Base-by-base conservation (phyloP, 1,140 invertebrate genomes). In the Pseudomyrmex pallidus region DNA sequence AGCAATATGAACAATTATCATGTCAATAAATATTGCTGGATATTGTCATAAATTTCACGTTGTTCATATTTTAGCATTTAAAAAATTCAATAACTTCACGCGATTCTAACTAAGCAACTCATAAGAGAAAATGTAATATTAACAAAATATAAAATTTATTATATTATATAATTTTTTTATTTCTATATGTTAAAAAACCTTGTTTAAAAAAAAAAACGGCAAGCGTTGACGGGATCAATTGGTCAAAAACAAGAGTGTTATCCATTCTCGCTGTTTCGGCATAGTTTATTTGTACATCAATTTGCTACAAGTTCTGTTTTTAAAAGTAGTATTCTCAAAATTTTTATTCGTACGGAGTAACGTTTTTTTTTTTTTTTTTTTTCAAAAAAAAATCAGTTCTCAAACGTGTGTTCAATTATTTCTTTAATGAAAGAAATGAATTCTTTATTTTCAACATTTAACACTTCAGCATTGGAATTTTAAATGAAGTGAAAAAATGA, bases 241-340 rank as follows among this genome's bases (percentile, higher is more conserved):
- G 9, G 50, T 48, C 13, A 48, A 61, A 61, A 4, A 44, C 2
- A 4, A 52, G 8, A 66, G 46, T 57, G 68, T 56, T 13, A 25
- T 25, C 25, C 10, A 17, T 46, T 70, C 35, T 70, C 17, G 64
- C 52, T 52, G 46, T 61, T 50, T 83, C 62, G 78, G 88, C 68
- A 89, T 83, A 68, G 25, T 90, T 91, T 91, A 91, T 91, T 90
- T 76, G 87, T 87, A 89, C 73, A 87, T 56, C 61, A 86, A 88
- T 74, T 86, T 66, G 82, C 73, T 90, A 90, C 89, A 90, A 72
- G 86, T 52, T 76, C 44, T 82, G 50, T 57, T 78, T 64, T 84
- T 25, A 70, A 87, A 89, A 89, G 77, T 78, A 88, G 22, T 85
- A 70, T 50, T 83, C 15, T 87, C 50, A 62, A 46, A 77, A 74